Evolutionary conservation across 2,888 invertebrate species (phyloP).

Genomic region (Parthenolecanium corni): DNA sequence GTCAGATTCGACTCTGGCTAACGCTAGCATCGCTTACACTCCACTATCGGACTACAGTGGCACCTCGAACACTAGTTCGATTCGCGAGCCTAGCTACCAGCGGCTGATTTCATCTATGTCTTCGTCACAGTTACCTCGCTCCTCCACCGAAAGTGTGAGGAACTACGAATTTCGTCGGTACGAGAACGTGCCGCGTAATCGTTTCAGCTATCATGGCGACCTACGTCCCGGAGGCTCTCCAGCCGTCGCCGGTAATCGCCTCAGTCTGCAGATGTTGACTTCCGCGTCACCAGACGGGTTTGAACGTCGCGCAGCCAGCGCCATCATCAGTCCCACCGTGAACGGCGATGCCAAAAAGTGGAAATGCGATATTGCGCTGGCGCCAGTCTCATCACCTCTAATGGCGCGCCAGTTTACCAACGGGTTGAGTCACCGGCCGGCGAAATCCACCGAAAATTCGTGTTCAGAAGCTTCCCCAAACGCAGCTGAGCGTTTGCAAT

Average conservation of each 20-base stretch:
- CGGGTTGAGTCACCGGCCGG: too few relatives aligned
- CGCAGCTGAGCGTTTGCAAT: too few relatives aligned
- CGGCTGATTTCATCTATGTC: slow-evolving; percentile 10
- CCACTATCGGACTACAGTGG: slow-evolving; percentile 34
- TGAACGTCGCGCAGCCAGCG: neutral
- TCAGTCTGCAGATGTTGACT: slow-evolving; percentile 14
- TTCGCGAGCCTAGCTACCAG: slow-evolving; percentile 13
- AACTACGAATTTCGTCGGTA: slow-evolving; percentile 19
- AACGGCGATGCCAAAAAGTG: neutral
- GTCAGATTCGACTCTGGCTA: slow-evolving; percentile 35
- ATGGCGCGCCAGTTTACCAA: too few relatives aligned
- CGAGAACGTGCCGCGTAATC: slow-evolving; percentile 37
- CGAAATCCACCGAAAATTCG: too few relatives aligned
- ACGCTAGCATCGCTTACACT: slow-evolving; percentile 34
- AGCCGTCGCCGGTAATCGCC: neutral
- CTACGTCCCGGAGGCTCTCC: neutral
- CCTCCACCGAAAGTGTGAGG: slow-evolving; percentile 15
- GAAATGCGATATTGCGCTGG: neutral
- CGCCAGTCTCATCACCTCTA: too few relatives aligned
- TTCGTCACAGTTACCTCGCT: slow-evolving; percentile 18
- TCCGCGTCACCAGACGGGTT: neutral
- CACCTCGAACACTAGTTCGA: slow-evolving; percentile 26
- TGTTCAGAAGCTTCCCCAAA: too few relatives aligned
- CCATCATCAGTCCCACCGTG: neutral
- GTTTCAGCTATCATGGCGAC: slow-evolving; percentile 34